Base-by-base conservation (phyloP, 2,797 vertebrate genomes). In the Peromyscus aztecus region DNA sequence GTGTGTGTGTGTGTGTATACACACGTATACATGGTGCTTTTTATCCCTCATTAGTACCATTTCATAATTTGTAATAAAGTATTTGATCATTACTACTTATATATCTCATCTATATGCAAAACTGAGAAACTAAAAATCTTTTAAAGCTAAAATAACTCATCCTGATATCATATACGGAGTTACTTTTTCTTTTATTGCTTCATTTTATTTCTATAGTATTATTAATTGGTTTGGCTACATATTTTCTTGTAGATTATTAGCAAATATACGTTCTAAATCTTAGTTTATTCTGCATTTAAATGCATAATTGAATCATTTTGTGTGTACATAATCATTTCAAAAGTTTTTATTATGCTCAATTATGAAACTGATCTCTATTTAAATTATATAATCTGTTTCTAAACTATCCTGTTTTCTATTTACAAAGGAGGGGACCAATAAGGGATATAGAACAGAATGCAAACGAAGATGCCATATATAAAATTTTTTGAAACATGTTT, bases 401-500 rank as follows among this genome's bases (percentile, higher is more conserved):
- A 86, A 94, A 94, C 49, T 81, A 43, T 59, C 37, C 61, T 87
- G 17, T 93, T 55, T 95, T 97, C 82, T 93, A 59, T 87, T 96
- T 94, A 73, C 82, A 94, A 89, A 7, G 4, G 8, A 96, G 4
- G 24, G 11, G 86, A 93, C 93, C 92, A 97, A n/a, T 52, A 95
- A 6, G 3, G 0, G 0, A 57, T 81, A 67, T 9, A 96, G 92
- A 24, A 90, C 2, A 96, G 65, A 96, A 40, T 86, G 57, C 43
- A 82, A 97, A n/a, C 5, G 82, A 49, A 78, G 52, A 93, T 90
- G 49, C 12, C 4, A 14, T 91, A 91, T 11, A 92, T 71, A 91
- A 95, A 94, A 98, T 97, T 94, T 91, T 93, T 67, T 87, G 59
- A 98, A 96, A 97, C 34, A 59, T 88, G 94, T 90, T 96, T 83